Conservation (phyloP, 2,888 invertebrate species). For the Hyalella azteca region DNA sequence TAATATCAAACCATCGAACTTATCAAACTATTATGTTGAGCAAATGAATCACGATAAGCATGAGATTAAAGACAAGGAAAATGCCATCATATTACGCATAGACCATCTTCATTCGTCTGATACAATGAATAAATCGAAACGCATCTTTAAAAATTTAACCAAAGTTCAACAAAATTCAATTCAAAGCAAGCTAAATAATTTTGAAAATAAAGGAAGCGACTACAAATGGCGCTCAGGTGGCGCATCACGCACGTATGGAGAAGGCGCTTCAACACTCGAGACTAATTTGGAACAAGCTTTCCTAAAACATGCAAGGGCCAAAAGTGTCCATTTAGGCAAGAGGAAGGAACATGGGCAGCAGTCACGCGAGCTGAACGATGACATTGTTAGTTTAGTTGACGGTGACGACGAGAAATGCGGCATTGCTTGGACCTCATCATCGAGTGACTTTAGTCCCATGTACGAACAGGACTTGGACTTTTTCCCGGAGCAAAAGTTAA, state of each 20-base stretch:
- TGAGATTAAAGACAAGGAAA: too few species aligned
- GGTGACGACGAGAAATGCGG: neutral
- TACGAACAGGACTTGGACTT: neutral
- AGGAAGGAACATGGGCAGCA: neutral
- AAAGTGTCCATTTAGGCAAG: neutral
- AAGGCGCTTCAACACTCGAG: neutral
- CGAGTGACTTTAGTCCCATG: neutral
- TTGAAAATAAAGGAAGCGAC: too few species aligned
- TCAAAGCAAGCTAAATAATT: neutral
- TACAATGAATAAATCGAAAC: too few species aligned
- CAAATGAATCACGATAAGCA: too few species aligned
- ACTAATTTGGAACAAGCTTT: conserved; percentile 10
- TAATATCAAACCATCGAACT: too few species aligned
- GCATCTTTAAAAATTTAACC: too few species aligned
- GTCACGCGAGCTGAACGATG: neutral
- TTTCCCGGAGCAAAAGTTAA: too few species aligned
- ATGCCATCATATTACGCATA: too few species aligned
- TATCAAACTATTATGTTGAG: too few species aligned
- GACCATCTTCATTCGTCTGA: too few species aligned
- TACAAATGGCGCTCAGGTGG: neutral
- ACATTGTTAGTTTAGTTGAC: neutral
- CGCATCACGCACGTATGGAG: neutral
- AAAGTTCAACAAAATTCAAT: neutral
- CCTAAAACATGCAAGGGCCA: conserved; percentile 1
- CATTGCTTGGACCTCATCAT: neutral